Evolutionary conservation across 2,797 vertebrate genomes (phyloP).

Genomic region (Cryptoblepharus egeriae): DNA sequence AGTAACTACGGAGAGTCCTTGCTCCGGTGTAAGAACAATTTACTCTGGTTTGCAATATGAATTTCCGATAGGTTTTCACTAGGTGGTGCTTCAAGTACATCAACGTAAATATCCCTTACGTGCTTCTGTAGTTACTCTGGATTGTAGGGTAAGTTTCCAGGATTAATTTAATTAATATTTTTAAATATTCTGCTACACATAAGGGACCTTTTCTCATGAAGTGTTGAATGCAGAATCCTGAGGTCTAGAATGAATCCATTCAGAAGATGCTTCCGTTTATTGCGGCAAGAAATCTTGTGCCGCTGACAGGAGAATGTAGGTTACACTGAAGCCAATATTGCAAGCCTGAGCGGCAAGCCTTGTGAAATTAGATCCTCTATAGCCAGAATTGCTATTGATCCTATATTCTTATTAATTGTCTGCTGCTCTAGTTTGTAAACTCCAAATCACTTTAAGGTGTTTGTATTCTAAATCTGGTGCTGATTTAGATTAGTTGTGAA

Average conservation of each 20-base stretch:
- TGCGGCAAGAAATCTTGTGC: constrained; percentile 62
- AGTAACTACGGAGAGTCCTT: too few species aligned
- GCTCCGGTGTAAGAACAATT: too few species aligned
- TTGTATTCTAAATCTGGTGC: constrained; percentile 26
- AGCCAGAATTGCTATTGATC: constrained; percentile 65
- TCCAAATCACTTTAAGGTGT: not conserved
- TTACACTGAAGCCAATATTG: constrained; percentile 65
- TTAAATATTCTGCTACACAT: not conserved
- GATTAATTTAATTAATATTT: constrained; percentile 6
- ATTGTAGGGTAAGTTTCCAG: constrained; percentile 46
- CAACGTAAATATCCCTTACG: too few species aligned
- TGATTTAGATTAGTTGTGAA: constrained; percentile 25
- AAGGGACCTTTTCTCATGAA: constrained; percentile 11
- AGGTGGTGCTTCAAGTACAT: too few species aligned
- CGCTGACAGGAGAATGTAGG: constrained; percentile 47
- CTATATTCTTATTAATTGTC: constrained; percentile 25
- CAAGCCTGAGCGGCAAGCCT: constrained; percentile 42
- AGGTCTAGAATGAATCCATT: not conserved
- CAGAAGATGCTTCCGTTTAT: constrained; percentile 55
- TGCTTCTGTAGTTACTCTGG: too few species aligned
- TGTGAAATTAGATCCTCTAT: constrained; percentile 50
- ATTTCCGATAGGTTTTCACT: too few species aligned
- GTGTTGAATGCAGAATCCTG: constrained; percentile 35
- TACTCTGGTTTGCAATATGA: too few species aligned
- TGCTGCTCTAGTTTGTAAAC: constrained; percentile 13